Evolutionary conservation across 1,140 invertebrate species (phyloP).

Genomic region (Anthonomus grandis): DNA sequence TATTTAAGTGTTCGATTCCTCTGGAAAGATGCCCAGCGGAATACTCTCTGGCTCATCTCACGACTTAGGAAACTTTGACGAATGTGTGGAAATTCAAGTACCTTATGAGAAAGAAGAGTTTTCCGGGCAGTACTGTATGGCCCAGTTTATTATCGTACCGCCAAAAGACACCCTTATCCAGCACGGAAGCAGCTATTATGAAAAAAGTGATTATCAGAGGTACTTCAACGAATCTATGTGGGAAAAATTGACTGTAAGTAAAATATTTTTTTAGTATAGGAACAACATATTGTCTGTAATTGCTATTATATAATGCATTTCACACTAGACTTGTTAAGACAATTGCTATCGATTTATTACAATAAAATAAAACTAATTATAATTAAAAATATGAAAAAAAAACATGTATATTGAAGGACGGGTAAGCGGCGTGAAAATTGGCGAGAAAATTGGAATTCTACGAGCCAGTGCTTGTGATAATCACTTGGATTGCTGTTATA

Average conservation of each 20-base stretch:
- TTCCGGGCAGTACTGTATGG: slow-evolving; percentile 35
- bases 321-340: no score
- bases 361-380: no score
- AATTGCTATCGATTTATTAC: no score
- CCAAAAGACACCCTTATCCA: slow-evolving; percentile 9
- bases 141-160: slow-evolving; percentile 33
- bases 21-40: slow-evolving; percentile 28
- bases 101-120: slow-evolving; percentile 25
- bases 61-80: slow-evolving; percentile 30
- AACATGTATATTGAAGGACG: no score
- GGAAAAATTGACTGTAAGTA: slow-evolving; percentile 37
- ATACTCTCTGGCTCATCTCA: slow-evolving; percentile 26
- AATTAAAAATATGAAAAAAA: no score
- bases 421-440: no score
- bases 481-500: no score
- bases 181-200: slow-evolving; percentile 9
- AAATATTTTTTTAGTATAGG: no score
- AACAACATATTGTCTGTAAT: no score
- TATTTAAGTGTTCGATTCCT: slow-evolving; percentile 28
- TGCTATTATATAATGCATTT: no score
- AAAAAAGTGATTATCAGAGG: slow-evolving; percentile 8
- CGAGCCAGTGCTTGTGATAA: no score
- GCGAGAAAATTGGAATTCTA: no score
- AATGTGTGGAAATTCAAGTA: slow-evolving; percentile 31
- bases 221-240: slow-evolving; percentile 32